Conservation (phyloP, 1,140 invertebrate genomes). For the Scaptomyza montana region DNA sequence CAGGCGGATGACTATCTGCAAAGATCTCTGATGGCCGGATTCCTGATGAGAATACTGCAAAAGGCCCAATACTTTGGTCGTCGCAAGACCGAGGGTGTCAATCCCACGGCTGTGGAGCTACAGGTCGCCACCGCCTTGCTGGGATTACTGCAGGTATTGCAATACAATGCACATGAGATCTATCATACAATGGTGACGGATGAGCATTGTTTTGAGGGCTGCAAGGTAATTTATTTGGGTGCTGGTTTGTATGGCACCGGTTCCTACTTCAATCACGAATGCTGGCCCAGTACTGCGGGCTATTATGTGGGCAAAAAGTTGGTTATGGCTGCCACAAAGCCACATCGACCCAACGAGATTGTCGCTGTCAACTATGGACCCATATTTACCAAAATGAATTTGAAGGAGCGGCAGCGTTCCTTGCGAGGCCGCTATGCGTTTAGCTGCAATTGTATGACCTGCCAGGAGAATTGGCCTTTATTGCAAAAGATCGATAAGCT, state of each 20-base stretch:
- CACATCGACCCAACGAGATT: slow-evolving; percentile 87
- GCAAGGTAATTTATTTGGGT: slow-evolving; percentile 88
- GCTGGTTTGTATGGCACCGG: slow-evolving; percentile 92
- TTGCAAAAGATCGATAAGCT: slow-evolving; percentile 86
- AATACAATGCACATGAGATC: slow-evolving; percentile 96
- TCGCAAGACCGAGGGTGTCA: slow-evolving; percentile 77
- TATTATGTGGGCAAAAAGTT: slow-evolving; percentile 91
- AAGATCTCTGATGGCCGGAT: slow-evolving; percentile 90
- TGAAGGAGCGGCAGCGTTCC: slow-evolving; percentile 87
- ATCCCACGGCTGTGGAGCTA: slow-evolving; percentile 85
- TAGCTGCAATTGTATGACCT: slow-evolving; percentile 89
- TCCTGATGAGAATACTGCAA: slow-evolving; percentile 89
- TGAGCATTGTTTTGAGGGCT: slow-evolving; percentile 85
- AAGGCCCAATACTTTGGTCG: slow-evolving; percentile 86
- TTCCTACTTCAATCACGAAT: slow-evolving; percentile 95
- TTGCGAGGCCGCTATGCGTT: slow-evolving; percentile 92
- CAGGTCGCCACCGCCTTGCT: slow-evolving; percentile 88
- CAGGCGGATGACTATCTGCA: slow-evolving; percentile 90
- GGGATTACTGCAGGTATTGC: slow-evolving; percentile 90
- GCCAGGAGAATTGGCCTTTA: slow-evolving; percentile 90
- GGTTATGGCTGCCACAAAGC: slow-evolving; percentile 88
- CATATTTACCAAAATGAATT: slow-evolving; percentile 88
- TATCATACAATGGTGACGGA: slow-evolving; percentile 87
- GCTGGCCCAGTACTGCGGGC: slow-evolving; percentile 91
- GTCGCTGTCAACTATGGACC: slow-evolving; percentile 95